These are phyloP conservation scores for Papilio machaon DNA, from an alignment of 1,140 invertebrate species.

Conservation along the genomic window DNA sequence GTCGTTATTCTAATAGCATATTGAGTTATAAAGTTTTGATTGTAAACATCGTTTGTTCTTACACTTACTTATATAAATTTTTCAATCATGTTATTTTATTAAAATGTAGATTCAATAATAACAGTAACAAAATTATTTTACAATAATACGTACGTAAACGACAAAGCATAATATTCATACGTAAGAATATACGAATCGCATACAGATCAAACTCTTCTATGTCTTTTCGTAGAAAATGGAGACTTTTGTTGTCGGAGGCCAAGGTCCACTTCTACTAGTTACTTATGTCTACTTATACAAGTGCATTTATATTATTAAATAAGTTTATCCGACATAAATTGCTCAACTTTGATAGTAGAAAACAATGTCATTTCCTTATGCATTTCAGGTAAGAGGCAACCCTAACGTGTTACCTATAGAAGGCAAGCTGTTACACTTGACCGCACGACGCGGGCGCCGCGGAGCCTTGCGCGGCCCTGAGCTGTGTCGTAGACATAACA, in stretches of 20 bases:
- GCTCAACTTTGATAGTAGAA: constrained; percentile 6
- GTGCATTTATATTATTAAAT: background rate
- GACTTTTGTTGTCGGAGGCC: too few species aligned
- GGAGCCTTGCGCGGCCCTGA: constrained; percentile 51
- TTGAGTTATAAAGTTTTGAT: constrained; percentile 26
- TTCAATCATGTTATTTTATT: background rate
- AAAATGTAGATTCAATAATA: too few species aligned
- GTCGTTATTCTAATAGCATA: constrained; percentile 43
- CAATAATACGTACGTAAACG: too few species aligned
- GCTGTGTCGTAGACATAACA: constrained; percentile 45
- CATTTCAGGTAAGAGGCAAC: constrained; percentile 7
- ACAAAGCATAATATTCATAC: too few species aligned
- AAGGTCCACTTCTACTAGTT: too few species aligned
- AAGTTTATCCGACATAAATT: background rate
- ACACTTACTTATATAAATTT: background rate
- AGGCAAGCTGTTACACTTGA: constrained; percentile 63
- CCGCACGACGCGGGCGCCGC: constrained; percentile 44
- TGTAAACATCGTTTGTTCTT: background rate
- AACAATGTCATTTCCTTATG: constrained; percentile 27
- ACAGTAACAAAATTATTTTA: too few species aligned
- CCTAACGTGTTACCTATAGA: constrained; percentile 50
- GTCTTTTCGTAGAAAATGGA: too few species aligned
- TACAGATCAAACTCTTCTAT: too few species aligned
- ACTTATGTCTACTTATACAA: background rate
- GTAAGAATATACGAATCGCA: too few species aligned